Percentiles rank a stretch among this genome's conserved stretches.
Evolutionary conservation across 2,888 invertebrate species (phyloP).

Genomic region (Ptilodon capucinus): DNA sequence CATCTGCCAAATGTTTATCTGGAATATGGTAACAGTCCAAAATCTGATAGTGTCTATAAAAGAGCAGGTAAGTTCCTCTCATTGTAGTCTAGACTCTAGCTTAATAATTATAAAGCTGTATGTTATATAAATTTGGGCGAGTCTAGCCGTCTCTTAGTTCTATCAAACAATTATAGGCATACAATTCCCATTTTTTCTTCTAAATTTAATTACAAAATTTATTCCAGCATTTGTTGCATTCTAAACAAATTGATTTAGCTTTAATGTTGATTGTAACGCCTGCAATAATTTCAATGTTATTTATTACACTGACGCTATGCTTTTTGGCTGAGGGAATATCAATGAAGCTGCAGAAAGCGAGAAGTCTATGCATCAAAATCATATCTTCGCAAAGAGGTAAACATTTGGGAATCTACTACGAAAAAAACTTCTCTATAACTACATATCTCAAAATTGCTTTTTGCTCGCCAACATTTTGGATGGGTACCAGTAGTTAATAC

Average conservation of each 20-base stretch:
- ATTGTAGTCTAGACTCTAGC: neutral
- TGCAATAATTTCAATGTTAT: constrained; percentile 24
- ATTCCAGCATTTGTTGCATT: constrained; percentile 7
- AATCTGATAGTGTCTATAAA: constrained; percentile 42
- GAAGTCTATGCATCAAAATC: constrained; percentile 42
- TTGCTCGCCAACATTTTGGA: no score
- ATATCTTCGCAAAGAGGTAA: constrained; percentile 41
- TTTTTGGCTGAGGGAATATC: constrained; percentile 38
- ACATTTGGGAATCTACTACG: constrained; percentile 8
- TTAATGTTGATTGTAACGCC: constrained; percentile 30
- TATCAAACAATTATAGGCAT: no score
- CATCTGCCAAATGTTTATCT: constrained; percentile 44
- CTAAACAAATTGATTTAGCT: constrained; percentile 23
- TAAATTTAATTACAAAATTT: no score
- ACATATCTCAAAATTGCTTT: neutral
- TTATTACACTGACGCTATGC: constrained; percentile 36
- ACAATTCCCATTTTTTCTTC: no score
- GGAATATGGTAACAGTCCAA: constrained; percentile 51
- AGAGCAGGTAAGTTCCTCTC: neutral
- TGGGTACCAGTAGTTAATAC: no score
- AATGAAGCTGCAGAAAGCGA: constrained; percentile 38
- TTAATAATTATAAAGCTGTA: no score
- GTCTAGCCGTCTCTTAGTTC: neutral
- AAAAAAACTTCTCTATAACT: neutral
- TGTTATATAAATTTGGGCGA: no score